Evolutionary conservation across 2,113 vertebrate species (phyloP).

Genomic region (Rhinolophus ferrumequinum): DNA sequence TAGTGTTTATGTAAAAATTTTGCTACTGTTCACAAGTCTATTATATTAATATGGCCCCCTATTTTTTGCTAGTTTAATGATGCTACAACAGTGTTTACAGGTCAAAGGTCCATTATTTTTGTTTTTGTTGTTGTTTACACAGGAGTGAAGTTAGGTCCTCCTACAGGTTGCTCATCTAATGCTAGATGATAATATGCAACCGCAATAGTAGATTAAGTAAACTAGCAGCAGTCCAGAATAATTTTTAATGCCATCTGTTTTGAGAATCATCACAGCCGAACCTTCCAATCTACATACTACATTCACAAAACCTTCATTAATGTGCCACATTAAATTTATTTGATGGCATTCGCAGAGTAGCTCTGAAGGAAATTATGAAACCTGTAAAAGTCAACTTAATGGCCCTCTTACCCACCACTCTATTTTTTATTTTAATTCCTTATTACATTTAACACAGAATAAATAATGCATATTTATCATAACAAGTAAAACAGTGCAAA

Average conservation of each 20-base stretch:
- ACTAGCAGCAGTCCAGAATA: background rate
- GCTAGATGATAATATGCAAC: background rate
- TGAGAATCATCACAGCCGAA: background rate
- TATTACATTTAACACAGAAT: background rate
- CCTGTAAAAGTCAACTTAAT: background rate
- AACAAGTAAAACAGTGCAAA: background rate
- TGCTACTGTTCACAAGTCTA: background rate
- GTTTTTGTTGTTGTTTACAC: background rate
- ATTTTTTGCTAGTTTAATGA: background rate
- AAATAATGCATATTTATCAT: background rate
- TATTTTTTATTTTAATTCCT: background rate
- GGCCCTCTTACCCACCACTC: accelerated
- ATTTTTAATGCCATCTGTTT: slow-evolving; percentile 51
- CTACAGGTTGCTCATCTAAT: background rate
- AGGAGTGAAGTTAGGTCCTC: background rate
- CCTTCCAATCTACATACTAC: background rate
- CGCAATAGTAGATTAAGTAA: slow-evolving; percentile 43
- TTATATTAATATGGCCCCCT: background rate
- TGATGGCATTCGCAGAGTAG: background rate
- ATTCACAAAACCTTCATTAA: slow-evolving; percentile 30
- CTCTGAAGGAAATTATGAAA: slow-evolving; percentile 33
- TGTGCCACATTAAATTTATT: background rate
- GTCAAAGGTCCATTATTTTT: background rate
- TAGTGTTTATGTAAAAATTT: background rate
- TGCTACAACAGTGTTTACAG: background rate